A percentile compares a stretch with the other conserved stretches of the same genome.
These are phyloP conservation scores for Melanotaenia parkinsoni DNA, from an alignment of 2,797 vertebrate species.

Conservation along the genomic window DNA sequence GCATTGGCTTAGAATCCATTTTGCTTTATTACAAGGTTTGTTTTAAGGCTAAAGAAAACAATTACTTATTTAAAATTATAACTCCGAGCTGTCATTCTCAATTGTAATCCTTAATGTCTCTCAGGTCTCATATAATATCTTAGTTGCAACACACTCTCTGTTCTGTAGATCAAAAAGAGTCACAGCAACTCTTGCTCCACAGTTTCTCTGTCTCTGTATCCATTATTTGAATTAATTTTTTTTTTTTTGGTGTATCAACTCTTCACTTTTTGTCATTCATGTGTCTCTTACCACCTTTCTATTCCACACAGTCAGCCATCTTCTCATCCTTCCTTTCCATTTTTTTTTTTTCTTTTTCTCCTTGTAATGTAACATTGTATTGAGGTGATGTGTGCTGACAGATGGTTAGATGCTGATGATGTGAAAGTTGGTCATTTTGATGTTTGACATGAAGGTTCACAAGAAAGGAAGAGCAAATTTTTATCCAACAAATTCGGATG, in stretches of 20 bases:
- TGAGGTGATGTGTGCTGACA: conserved; percentile 36
- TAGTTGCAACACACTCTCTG: conserved; percentile 27
- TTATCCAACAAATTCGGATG: conserved; percentile 27
- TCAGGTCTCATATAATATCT: conserved; percentile 18
- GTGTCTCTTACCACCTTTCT: conserved; percentile 3
- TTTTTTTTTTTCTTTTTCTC: conserved; percentile 3
- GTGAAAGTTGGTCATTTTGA: conserved; percentile 20
- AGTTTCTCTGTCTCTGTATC: conserved; percentile 1
- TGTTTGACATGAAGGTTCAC: background rate
- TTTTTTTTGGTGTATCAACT: conserved; percentile 2
- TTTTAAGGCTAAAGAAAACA: background rate
- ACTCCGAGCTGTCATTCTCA: conserved; percentile 9
- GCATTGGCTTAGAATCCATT: background rate
- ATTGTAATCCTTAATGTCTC: conserved; percentile 25
- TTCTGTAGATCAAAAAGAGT: conserved; percentile 14
- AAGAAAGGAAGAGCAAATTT: conserved; percentile 18
- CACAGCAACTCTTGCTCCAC: background rate
- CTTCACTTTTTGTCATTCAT: conserved; percentile 14
- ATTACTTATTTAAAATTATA: background rate
- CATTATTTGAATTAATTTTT: conserved; percentile 1
- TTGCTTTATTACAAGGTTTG: background rate
- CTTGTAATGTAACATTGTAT: conserved; percentile 31
- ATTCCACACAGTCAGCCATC: conserved; percentile 1
- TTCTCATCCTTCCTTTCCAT: background rate
- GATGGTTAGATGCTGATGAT: conserved; percentile 25